These are phyloP conservation scores for Drosophila ochracea DNA, from an alignment of 2,888 invertebrate species.

Conservation along the genomic window DNA sequence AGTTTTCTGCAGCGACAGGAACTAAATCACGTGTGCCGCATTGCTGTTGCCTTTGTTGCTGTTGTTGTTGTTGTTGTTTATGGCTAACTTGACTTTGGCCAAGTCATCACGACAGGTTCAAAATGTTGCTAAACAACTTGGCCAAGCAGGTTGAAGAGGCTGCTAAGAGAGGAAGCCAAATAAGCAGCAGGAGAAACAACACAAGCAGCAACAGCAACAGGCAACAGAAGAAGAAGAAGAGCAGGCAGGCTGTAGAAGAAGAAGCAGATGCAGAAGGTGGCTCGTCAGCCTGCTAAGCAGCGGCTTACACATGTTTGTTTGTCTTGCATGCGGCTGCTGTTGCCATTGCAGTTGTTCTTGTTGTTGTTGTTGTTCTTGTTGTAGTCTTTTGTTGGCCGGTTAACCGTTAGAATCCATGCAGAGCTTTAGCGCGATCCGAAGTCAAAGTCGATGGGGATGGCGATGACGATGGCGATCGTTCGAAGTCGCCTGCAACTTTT, in stretches of 20 bases:
- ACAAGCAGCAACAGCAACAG: not conserved
- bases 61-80: conserved; percentile 44
- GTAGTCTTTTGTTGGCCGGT: conserved; percentile 59
- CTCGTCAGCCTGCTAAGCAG: conserved; percentile 75
- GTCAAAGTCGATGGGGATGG: conserved; percentile 8
- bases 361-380: conserved; percentile 17
- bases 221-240: conserved; percentile 3
- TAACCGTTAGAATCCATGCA: conserved; percentile 63
- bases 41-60: conserved; percentile 36
- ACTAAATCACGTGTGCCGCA: conserved; percentile 75
- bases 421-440: conserved; percentile 34
- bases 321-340: conserved; percentile 38
- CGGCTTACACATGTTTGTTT: conserved; percentile 80
- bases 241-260: not conserved
- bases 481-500: conserved; percentile 9
- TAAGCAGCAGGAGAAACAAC: conserved; percentile 24
- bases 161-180: conserved; percentile 38
- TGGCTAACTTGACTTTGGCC: conserved; percentile 77
- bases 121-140: conserved; percentile 78
- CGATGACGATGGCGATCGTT: not conserved
- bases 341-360: conserved; percentile 22
- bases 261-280: conserved; percentile 24
- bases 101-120: conserved; percentile 81
- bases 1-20: conserved; percentile 79
- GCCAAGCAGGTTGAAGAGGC: conserved; percentile 46